Conservation (phyloP, 1,140 invertebrate genomes). For the Meloidogyne hapla region DNA sequence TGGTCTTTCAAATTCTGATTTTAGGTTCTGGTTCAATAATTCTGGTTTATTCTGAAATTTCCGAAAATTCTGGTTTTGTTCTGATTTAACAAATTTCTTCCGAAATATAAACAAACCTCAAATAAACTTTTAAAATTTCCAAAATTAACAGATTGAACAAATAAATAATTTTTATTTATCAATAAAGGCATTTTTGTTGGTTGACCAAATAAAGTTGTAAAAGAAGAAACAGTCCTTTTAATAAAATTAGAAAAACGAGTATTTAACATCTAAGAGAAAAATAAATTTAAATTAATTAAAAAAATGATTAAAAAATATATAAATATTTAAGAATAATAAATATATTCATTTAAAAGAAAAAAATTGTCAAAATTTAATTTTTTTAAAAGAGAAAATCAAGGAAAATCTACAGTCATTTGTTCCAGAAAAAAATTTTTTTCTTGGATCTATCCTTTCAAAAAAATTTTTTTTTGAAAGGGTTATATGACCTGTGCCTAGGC, state of each 20-base stretch:
- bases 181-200: background rate
- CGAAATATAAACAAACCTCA: background rate
- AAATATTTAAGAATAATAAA: background rate
- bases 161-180: background rate
- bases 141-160: background rate
- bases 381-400: too few species aligned
- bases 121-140: background rate
- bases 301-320: background rate
- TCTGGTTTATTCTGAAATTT: too few species aligned
- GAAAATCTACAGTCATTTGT: too few species aligned
- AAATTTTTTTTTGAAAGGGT: too few species aligned
- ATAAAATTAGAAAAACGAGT: background rate
- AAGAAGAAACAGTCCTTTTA: background rate
- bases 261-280: background rate
- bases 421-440: too few species aligned
- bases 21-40: too few species aligned
- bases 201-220: background rate
- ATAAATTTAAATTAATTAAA: conserved; percentile 2
- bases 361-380: background rate
- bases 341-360: background rate
- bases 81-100: too few species aligned
- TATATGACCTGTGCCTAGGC: too few species aligned
- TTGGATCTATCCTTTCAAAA: too few species aligned
- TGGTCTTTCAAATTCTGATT: too few species aligned
- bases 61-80: too few species aligned